A percentile compares a stretch with the other conserved stretches of the same genome.
These are phyloP conservation scores for Caenorhabditis inopinata DNA, from an alignment of 1,140 invertebrate species.

Conservation along the genomic window DNA sequence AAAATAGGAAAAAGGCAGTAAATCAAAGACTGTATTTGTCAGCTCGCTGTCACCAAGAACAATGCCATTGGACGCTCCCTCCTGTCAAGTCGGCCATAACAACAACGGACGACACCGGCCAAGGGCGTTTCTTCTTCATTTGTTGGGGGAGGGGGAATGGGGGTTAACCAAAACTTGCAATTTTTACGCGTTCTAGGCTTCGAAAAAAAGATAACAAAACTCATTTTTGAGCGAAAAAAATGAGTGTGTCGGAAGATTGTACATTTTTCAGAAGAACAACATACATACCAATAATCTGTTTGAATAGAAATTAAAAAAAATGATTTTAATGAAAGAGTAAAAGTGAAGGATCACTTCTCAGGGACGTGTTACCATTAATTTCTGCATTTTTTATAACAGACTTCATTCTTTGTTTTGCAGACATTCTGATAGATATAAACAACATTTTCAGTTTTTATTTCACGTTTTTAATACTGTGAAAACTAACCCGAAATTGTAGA, in stretches of 20 bases:
- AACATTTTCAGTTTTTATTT: not conserved
- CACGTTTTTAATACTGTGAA: not conserved
- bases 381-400: too few species aligned
- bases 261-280: not conserved
- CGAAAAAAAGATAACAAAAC: not conserved
- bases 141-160: constrained; percentile 1
- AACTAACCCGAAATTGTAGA: constrained; percentile 26
- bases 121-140: constrained; percentile 24
- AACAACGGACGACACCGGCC: not conserved
- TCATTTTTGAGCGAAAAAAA: not conserved
- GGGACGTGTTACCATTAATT: too few species aligned
- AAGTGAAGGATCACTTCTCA: too few species aligned
- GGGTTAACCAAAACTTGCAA: not conserved
- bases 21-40: constrained; percentile 21
- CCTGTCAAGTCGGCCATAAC: constrained; percentile 18
- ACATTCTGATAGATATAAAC: not conserved
- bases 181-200: not conserved
- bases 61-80: not conserved
- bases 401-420: too few species aligned
- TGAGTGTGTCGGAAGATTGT: not conserved
- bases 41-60: constrained; percentile 27
- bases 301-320: not conserved
- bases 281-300: too few species aligned
- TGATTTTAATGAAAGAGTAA: not conserved
- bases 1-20: not conserved